Base-by-base conservation (phyloP, 2,797 vertebrate species). In the Catostomus latipinnis region DNA sequence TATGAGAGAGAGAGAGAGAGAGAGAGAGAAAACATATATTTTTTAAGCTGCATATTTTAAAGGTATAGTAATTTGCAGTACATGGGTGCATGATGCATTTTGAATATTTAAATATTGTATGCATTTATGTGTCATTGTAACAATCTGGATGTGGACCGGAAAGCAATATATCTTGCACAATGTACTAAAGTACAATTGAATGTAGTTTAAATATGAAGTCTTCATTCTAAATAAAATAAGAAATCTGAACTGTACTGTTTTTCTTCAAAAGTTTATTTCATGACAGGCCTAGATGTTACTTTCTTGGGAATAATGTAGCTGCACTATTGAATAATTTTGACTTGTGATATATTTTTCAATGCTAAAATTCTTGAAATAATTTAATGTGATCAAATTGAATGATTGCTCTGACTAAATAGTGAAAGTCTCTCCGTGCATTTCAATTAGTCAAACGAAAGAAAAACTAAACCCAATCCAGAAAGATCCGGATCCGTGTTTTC, bases 401-500 rank as follows among this genome's bases (percentile, higher is more conserved):
- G 34, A 54, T 53, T 12, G 2, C 13, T 50, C 5, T 68, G 45
- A 49, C 16, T 58, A 11, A 45, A 49, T 16, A 46, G 0, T 53
- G 9, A 16, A 53, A 48, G 18, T 56, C 11, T 16, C 5, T 57
- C 3, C 1, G 52, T 66, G 34, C 6, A 4, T 1, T 46, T 13
- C 48, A 76, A 78, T 60, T 52, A 46, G 16, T 46, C 10, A 34
- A 34, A 34, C 34, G 34, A 34, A 6, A 53, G 16, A 3, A 45
- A 63, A 49, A 34, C 2, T 56, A 43, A 22, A 18, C 14, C 66
- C 69, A 11, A 14, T 77, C 78, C 82, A 8, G 0, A 0, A 0
- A 0, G 8, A 4, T 75, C 81, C 86, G 13, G 75, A 13, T 34
- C 67, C 48, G 4, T 6, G 54, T 79, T 85, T 89, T 89, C 78